Percentiles rank a stretch among this genome's conserved stretches.
Conservation (phyloP, 2,113 vertebrate genomes). For the Sakesphorus luctuosus region DNA sequence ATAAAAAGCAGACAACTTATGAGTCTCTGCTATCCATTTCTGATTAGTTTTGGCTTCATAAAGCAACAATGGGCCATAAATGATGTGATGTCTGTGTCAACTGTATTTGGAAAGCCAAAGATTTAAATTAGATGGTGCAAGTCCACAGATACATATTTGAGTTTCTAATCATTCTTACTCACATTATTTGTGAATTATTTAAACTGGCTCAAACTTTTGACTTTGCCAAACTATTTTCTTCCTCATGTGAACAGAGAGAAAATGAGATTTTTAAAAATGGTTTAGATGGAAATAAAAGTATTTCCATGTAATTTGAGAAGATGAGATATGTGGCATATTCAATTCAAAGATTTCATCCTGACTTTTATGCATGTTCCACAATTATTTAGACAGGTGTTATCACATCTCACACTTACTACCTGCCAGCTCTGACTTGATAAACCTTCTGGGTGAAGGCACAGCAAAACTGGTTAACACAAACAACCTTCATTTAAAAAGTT, state of each 20-base stretch:
- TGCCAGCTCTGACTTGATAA: background rate
- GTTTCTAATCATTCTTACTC: conserved; percentile 21
- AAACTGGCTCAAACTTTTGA: background rate
- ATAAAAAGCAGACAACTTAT: background rate
- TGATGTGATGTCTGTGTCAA: background rate
- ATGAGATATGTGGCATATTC: fast-evolving
- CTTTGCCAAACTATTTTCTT: background rate
- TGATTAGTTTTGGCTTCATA: conserved; percentile 33
- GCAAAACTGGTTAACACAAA: background rate
- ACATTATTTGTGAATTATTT: conserved; percentile 1
- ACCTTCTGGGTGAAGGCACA: background rate
- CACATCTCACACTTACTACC: background rate
- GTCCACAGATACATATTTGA: conserved; percentile 39
- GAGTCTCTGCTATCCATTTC: background rate
- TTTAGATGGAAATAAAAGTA: background rate
- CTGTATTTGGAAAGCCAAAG: background rate
- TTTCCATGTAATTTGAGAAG: background rate
- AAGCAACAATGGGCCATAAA: conserved; percentile 24
- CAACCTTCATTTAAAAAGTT: background rate
- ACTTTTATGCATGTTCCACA: background rate
- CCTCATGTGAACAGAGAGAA: background rate
- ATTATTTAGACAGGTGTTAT: background rate
- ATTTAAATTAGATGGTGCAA: conserved; percentile 24
- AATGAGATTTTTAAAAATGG: background rate
- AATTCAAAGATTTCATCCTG: background rate